Conservation (phyloP, 2,797 vertebrate species). For the Anguilla megastoma region DNA sequence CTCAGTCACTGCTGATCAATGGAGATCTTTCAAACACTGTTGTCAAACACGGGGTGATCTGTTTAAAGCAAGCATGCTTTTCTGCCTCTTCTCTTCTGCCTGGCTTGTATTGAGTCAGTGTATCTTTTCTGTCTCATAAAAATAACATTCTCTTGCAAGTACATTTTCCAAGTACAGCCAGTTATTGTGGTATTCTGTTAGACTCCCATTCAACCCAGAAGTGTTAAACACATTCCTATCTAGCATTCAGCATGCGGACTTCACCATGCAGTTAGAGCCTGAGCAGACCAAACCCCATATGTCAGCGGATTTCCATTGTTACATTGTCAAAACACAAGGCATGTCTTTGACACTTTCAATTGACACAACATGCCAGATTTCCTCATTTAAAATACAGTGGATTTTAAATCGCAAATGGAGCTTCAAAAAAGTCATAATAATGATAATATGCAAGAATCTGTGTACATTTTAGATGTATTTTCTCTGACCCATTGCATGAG, state of each 20-base stretch:
- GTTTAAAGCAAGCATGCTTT: conserved; percentile 11
- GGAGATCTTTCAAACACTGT: neutral
- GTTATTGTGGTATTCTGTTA: conserved; percentile 19
- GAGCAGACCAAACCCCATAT: neutral
- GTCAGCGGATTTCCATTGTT: neutral
- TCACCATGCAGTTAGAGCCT: neutral
- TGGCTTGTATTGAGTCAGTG: conserved; percentile 8
- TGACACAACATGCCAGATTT: neutral
- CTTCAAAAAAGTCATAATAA: neutral
- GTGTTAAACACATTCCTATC: neutral
- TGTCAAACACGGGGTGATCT: too few relatives aligned
- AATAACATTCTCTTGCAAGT: conserved; percentile 9
- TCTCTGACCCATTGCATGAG: too few relatives aligned
- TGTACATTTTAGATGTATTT: neutral
- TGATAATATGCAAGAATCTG: neutral
- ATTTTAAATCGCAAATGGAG: neutral
- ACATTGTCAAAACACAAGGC: neutral
- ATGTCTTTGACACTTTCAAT: neutral
- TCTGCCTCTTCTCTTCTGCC: neutral
- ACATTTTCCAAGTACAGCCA: conserved; percentile 26
- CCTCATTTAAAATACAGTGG: neutral
- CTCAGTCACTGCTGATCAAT: neutral
- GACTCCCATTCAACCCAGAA: neutral
- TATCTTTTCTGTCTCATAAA: conserved; percentile 27
- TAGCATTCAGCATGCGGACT: neutral